Evolutionary conservation across 2,888 invertebrate species (phyloP), one percentile per base, ranked within the genome.

Genomic region (Orthonychiurus folsomi): DNA sequence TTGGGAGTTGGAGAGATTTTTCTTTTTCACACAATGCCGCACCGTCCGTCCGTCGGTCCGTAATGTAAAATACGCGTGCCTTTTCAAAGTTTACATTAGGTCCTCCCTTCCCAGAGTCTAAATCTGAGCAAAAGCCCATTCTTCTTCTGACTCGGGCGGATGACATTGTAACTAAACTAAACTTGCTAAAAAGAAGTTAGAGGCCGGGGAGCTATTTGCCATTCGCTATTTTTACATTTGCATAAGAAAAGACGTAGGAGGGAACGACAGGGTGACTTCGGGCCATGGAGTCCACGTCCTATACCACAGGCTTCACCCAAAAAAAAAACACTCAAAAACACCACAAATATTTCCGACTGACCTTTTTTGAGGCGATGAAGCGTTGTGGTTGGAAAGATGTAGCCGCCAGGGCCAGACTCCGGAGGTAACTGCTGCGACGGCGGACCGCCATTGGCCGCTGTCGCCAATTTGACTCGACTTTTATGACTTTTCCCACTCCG

Each of bases 301-400:
- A n/a, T n/a, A n/a, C n/a, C n/a, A n/a, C n/a, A n/a, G n/a, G n/a
- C n/a, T n/a, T n/a, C n/a, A n/a, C n/a, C n/a, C n/a, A n/a, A n/a
- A n/a, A n/a, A n/a, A n/a, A n/a, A n/a, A n/a, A n/a, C n/a, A n/a
- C n/a, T n/a, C n/a, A n/a, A n/a, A n/a, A n/a, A n/a, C n/a, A n/a
- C n/a, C n/a, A n/a, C n/a, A n/a, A n/a, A n/a, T n/a, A n/a, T n/a
- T n/a, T n/a, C n/a, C 37, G 37, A 37, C 52, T 52, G 52, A 70
- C 70, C 70, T 69, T 67, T 70, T 58, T 70, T 70, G 60, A 67
- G 63, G 56, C 69, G 63, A 64, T 70, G 66, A 58, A 65, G 63
- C 24, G 70, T 61, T 48, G 60, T 47, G 3, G 61, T n/a, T 0
- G 70, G 63, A 63, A 70, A 67, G 52, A 67, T 63, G 59, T 67